Evolutionary conservation across 2,797 vertebrate species (phyloP), one percentile per base, ranked within the genome.

Genomic region (Cetoscarus ocellatus): DNA sequence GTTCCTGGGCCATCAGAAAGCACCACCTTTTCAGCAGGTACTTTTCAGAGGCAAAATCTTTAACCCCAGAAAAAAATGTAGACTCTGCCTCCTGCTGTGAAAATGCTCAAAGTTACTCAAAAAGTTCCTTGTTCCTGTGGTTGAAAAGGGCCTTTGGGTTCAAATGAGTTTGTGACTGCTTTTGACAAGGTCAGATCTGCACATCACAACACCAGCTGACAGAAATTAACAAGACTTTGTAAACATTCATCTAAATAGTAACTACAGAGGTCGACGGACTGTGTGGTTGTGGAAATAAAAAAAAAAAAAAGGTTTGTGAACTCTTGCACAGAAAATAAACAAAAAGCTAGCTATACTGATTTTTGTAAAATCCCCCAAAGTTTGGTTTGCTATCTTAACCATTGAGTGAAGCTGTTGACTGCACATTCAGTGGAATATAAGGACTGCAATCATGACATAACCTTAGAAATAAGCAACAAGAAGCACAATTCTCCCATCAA

Each of bases 341-440:
- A 34, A 73, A 90, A 77, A 74, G 77, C 88, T 85, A 89, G 86
- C 80, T 85, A 84, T 59, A 77, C 69, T 15, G 70, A 89, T 77
- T 73, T 80, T 62, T 77, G 63, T 45, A 50, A 85, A 86, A 75
- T 67, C 65, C 72, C 69, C 69, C 47, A 70, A 63, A 55, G 68
- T 87, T 89, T 82, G 81, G 87, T 81, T 82, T 73, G 73, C 80
- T 55, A 69, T 84, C 73, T 79, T 56, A 55, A 63, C 73, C 55
- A 72, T 74, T 70, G 77, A 78, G 58, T 69, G 61, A 86, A 75
- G 62, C 86, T 43, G 17, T 62, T 36, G 56, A 70, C 81, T 52
- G 70, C 77, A 86, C 82, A 85, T 89, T 92, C 86, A 87, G 77
- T 70, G 82, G 75, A 85, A 86, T 75, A 69, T 67, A 82, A 65